These are phyloP conservation scores for Alentia gelatinosa DNA, from an alignment of 2,888 invertebrate species.

Conservation along the genomic window DNA sequence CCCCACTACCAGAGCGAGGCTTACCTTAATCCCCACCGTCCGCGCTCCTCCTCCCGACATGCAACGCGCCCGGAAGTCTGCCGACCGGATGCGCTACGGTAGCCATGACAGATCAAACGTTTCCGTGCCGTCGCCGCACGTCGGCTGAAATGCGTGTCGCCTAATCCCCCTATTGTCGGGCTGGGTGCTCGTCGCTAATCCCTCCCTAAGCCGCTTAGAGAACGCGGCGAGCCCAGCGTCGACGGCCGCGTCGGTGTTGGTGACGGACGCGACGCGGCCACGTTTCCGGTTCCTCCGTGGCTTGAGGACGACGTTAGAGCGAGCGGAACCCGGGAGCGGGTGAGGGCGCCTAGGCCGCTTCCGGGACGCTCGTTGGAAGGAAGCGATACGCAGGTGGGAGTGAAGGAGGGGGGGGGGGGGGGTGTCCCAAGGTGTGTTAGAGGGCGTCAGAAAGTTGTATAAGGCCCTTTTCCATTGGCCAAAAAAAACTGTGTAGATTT, in stretches of 20 bases:
- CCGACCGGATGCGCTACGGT: conserved; percentile 46
- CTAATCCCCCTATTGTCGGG: conserved; percentile 33
- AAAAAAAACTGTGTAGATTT: no score
- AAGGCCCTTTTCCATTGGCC: no score
- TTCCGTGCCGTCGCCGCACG: neutral
- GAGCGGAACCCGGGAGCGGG: neutral
- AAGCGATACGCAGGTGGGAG: neutral
- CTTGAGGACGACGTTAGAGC: neutral
- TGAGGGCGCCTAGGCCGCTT: neutral
- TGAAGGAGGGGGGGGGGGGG: neutral
- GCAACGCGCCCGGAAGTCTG: conserved; percentile 45
- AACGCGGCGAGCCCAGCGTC: neutral
- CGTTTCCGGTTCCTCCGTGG: neutral
- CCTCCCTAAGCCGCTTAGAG: neutral
- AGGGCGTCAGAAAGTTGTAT: no score
- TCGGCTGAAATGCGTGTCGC: neutral
- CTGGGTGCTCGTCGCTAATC: neutral
- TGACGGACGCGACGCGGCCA: neutral
- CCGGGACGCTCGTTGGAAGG: neutral
- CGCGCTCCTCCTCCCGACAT: conserved; percentile 28
- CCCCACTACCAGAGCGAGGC: conserved; percentile 6
- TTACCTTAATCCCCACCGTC: conserved; percentile 1
- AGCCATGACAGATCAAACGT: conserved; percentile 51
- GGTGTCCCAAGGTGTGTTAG: neutral
- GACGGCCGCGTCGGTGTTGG: neutral